phyloP scores from a whole-genome alignment of 2,888 invertebrate species.

The Junonia oenone region DNA sequence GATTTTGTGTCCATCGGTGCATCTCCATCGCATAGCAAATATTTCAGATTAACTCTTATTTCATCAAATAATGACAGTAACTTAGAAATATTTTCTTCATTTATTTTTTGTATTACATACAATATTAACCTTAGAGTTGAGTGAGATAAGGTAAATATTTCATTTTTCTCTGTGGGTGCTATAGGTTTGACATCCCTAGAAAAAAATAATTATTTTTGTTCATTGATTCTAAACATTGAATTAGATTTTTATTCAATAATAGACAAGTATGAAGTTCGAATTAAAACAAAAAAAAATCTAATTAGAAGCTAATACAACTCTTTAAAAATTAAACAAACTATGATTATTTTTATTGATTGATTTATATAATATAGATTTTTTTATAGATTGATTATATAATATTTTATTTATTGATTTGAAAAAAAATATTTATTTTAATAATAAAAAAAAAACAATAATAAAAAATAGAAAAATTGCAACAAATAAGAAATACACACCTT shows the following conservation, averaged over 20 bases:
- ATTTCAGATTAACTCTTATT: conserved; percentile 40
- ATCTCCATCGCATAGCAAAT: conserved; percentile 63
- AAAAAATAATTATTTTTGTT: conserved; percentile 16
- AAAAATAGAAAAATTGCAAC: too few relatives aligned
- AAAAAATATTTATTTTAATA: background rate
- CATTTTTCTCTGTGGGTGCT: conserved; percentile 59
- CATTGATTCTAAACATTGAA: background rate
- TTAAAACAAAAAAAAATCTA: too few relatives aligned
- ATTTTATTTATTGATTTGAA: too few relatives aligned
- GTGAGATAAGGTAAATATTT: conserved; percentile 53
- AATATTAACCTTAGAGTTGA: conserved; percentile 47
- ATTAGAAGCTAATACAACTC: too few relatives aligned
- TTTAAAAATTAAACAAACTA: too few relatives aligned
- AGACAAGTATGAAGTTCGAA: too few relatives aligned
- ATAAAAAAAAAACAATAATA: background rate
- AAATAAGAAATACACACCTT: too few relatives aligned
- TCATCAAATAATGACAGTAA: conserved; percentile 35
- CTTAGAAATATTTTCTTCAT: conserved; percentile 27
- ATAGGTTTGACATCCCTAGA: conserved; percentile 41
- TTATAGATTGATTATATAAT: too few relatives aligned
- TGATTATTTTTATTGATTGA: too few relatives aligned
- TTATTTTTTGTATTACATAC: conserved; percentile 50
- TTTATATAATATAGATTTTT: too few relatives aligned
- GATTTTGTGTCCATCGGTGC: conserved; percentile 83
- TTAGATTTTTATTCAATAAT: too few relatives aligned